phyloP scores from a whole-genome alignment of 2,113 vertebrate species.

The Agelaius phoeniceus region DNA sequence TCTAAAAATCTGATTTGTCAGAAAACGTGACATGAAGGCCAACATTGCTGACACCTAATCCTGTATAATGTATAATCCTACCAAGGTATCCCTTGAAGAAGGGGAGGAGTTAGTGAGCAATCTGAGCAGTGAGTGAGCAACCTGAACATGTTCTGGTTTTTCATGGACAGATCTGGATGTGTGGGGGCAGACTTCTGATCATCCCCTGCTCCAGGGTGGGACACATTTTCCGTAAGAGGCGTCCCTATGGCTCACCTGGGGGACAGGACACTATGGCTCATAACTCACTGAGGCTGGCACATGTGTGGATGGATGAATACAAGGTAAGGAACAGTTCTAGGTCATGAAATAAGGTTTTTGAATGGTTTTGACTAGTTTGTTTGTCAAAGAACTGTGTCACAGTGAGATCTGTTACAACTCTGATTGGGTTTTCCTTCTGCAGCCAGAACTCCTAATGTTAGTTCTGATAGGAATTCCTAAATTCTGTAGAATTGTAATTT shows the following conservation, averaged over 20 bases:
- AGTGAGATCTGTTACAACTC: background rate
- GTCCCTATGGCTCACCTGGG: constrained; percentile 92
- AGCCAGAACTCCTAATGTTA: background rate
- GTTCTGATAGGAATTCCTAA: background rate
- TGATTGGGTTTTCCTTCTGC: background rate
- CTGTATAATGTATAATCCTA: background rate
- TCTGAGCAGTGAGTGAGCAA: background rate
- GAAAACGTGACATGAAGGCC: background rate
- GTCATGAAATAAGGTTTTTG: background rate
- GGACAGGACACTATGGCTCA: constrained; percentile 97
- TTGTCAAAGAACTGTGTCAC: background rate
- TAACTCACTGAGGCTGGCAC: constrained; percentile 90
- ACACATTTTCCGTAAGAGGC: constrained; percentile 95
- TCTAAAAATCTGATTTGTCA: background rate
- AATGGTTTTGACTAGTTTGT: background rate
- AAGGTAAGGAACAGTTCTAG: constrained; percentile 77
- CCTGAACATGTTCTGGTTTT: background rate
- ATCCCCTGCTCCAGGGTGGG: constrained; percentile 95
- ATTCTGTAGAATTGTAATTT: background rate
- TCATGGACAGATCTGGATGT: constrained; percentile 94
- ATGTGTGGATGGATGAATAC: constrained; percentile 97
- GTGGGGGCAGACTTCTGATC: constrained; percentile 91
- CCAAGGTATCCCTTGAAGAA: background rate
- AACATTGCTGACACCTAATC: background rate
- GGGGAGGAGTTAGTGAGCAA: background rate